Base-by-base conservation (phyloP, 2,888 invertebrate genomes). In the Pegoplata infirma region DNA sequence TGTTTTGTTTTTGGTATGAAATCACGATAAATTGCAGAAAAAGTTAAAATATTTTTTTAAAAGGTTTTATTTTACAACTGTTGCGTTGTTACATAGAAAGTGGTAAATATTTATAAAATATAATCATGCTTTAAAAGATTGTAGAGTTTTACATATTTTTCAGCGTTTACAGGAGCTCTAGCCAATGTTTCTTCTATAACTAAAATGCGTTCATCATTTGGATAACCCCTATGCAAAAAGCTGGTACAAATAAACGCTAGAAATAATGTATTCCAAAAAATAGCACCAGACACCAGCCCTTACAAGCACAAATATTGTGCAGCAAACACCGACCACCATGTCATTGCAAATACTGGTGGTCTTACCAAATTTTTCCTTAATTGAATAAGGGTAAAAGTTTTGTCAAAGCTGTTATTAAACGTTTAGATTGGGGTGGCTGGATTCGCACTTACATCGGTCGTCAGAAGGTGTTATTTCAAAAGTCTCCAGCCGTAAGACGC, bases 401-500 rank as follows among this genome's bases (percentile, higher is more conserved):
- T 0, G 94, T 94, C 0, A 93, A 93, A 84, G 91, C 94, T 2
- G 96, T 94, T 1, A 36, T 93, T 0, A 90, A 90, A 83, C 92
- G 97, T 76, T 90, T 98, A 10, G 89, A 94, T 84, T 97, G 96
- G 96, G 98, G 98, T 10, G 93, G 92, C 10, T 98, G 98, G 98
- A 97, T 98, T 66, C 92, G 97, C 80, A 93, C 97, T 0, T 93
- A 92, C 84, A 92, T 94, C 53, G 97, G 97, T 0, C 91, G 95
- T 17, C 89, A 94, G 5, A 96, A 94, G 87, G 93, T 92, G 81
- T 76, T 96, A 47, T 97, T 95, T 93, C 94, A 91, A 83, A 98
- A 97, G 87, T 91, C 91, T 0, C 7, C 86, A 0, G 84, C 90
- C 0, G 90, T 92, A 56, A 93, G 90, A 81, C 91, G 92, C 14